Evolutionary conservation across 2,113 vertebrate species (phyloP), one percentile per base, ranked within the genome.

Genomic region (Myxocyprinus asiaticus): DNA sequence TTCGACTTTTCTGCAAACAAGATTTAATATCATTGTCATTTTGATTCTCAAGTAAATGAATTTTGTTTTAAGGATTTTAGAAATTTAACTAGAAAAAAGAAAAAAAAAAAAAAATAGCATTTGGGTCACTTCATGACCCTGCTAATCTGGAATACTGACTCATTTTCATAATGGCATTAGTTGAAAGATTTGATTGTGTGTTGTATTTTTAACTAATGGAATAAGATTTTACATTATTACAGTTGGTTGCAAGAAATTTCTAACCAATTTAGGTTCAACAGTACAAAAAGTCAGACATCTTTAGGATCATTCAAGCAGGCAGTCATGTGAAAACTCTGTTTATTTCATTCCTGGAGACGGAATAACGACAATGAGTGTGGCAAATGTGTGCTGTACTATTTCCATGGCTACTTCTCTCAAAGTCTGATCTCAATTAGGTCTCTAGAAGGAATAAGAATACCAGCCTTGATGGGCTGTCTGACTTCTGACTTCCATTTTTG

Each of bases 401-500:
- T 59, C 55, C 53, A 72, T 72, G n/a, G 17, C 51, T 14, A 56
- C 42, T 2, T 0, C 10, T 10, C 43, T 72, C 42, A 45, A 45
- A 17, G 43, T 58, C 55, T 72, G 53, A n/a, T 45, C 55, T 45
- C 8, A 72, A 7, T 72, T 72, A 59, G 22, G 22, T 33, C 1
- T 72, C 44, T 58, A n/a, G 42, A 58, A 17, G n/a, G n/a, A 17
- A 55, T 7, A 11, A 10, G 53, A 59, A 72, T 59, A 7, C 53
- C 69, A 72, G 55, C 69, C 43, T 22, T 12, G 0, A 47, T 17
- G 55, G 55, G n/a, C 42, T 0, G 9, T 45, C 42, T 72, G 55
- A 59, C n/a, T 59, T 33, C 7, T 72, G n/a, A 45, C 9, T 47
- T 17, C 69, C 43, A 72, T 11, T 72, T 72, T 47, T 59, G 69